A percentile compares a stretch with the other conserved stretches of the same genome.
phyloP scores from a whole-genome alignment of 1,140 invertebrate species.

The Gonatopus flavifemur region DNA sequence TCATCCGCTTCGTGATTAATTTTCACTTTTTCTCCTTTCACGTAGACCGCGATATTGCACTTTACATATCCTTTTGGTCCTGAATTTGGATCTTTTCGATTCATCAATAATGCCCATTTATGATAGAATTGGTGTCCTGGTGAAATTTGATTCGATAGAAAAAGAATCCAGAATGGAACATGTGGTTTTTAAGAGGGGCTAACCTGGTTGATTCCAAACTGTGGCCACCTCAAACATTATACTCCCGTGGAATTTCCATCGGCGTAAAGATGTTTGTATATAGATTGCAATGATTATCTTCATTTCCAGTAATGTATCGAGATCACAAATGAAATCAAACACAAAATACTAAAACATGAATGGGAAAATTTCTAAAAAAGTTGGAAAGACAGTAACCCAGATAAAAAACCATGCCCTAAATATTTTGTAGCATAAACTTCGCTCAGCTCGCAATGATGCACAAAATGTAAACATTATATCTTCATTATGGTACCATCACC shows the following conservation, averaged over 20 bases:
- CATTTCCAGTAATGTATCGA: constrained; percentile 43
- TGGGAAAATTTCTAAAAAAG: constrained; percentile 46
- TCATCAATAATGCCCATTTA: constrained; percentile 76
- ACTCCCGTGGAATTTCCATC: constrained; percentile 47
- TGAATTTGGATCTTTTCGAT: constrained; percentile 66
- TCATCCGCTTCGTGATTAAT: constrained; percentile 62
- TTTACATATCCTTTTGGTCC: constrained; percentile 76
- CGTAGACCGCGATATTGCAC: constrained; percentile 72
- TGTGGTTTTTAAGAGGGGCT: constrained; percentile 21
- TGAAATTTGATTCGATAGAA: background rate
- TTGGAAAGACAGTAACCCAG: constrained; percentile 40
- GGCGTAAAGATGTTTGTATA: constrained; percentile 36
- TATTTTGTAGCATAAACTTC: background rate
- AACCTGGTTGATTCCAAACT: constrained; percentile 72
- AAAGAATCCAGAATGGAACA: constrained; percentile 19
- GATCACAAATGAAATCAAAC: constrained; percentile 39
- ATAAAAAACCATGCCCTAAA: too few relatives aligned
- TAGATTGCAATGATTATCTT: constrained; percentile 50
- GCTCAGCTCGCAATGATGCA: background rate
- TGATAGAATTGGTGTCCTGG: constrained; percentile 77
- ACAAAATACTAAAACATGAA: constrained; percentile 59
- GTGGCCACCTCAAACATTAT: constrained; percentile 66
- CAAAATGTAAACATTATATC: background rate
- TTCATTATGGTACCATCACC: background rate
- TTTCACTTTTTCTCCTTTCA: constrained; percentile 67